These are phyloP conservation scores for Cecropterus lyciades DNA, from an alignment of 1,140 invertebrate genomes.

Conservation along the genomic window DNA sequence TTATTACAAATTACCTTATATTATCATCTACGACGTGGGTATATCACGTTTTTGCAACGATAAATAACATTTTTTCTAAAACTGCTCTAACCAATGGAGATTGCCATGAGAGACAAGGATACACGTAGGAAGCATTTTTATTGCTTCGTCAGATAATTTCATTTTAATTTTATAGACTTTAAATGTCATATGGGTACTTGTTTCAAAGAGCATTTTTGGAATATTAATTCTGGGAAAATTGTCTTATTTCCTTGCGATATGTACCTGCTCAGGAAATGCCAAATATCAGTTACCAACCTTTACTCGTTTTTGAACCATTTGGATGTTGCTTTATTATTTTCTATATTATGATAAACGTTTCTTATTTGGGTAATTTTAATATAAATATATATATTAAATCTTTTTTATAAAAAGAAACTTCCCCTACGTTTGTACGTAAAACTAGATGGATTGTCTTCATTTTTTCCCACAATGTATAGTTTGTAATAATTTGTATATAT, in stretches of 20 bases:
- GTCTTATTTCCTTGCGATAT: neutral
- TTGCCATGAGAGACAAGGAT: conserved; percentile 10
- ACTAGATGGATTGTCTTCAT: too few relatives aligned
- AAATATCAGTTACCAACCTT: too few relatives aligned
- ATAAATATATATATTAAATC: too few relatives aligned
- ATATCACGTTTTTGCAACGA: conserved; percentile 12
- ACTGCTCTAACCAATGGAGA: conserved; percentile 4
- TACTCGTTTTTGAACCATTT: too few relatives aligned
- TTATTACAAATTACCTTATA: conserved; percentile 13
- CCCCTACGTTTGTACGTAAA: too few relatives aligned
- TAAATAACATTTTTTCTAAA: neutral
- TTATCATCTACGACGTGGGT: conserved; percentile 5
- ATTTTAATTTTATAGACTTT: conserved; percentile 12
- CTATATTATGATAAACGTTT: too few relatives aligned
- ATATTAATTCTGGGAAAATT: conserved; percentile 17
- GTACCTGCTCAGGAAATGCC: conserved; percentile 1
- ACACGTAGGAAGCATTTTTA: conserved; percentile 26
- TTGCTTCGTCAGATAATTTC: conserved; percentile 8
- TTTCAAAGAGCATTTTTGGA: conserved; percentile 1
- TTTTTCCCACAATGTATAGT: too few relatives aligned
- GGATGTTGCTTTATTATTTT: too few relatives aligned
- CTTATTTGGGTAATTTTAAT: too few relatives aligned
- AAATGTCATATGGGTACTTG: conserved; percentile 22
- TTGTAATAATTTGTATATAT: too few relatives aligned
- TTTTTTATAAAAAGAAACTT: too few relatives aligned